Percentiles rank a stretch among this genome's conserved stretches.
Conservation (phyloP, 2,797 vertebrate species). For the Ataeniobius toweri region DNA sequence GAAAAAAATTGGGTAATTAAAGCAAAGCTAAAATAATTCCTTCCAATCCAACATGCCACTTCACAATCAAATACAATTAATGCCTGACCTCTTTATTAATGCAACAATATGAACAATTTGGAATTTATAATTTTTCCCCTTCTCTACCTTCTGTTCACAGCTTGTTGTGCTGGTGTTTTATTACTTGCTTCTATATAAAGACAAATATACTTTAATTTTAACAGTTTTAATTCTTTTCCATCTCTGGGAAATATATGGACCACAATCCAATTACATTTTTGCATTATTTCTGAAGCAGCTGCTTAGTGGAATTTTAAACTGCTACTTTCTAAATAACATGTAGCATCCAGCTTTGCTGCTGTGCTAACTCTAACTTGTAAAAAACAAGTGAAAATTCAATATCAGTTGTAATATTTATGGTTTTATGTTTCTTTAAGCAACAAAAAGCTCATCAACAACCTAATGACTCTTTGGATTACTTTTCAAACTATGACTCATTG, state of each 20-base stretch:
- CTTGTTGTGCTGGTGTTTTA: neutral
- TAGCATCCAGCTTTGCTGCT: neutral
- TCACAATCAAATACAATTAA: constrained; percentile 39
- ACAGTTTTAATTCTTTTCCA: neutral
- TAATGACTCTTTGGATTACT: neutral
- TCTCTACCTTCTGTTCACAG: neutral
- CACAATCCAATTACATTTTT: neutral
- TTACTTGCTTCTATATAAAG: neutral
- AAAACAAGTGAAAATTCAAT: constrained; percentile 1
- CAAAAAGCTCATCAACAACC: neutral
- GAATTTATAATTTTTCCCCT: neutral
- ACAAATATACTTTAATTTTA: too few species aligned
- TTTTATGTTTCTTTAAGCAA: neutral
- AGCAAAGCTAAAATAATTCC: constrained; percentile 21
- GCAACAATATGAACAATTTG: constrained; percentile 21
- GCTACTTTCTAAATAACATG: neutral
- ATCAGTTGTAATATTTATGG: neutral
- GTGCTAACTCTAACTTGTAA: neutral
- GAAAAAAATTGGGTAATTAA: constrained; percentile 38
- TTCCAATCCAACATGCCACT: constrained; percentile 32
- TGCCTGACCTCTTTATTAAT: constrained; percentile 23
- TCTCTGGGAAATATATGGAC: neutral
- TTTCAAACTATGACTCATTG: neutral
- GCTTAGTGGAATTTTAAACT: neutral
- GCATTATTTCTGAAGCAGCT: neutral